Percentiles rank a stretch among this genome's conserved stretches.
Conservation (phyloP, 2,113 vertebrate genomes). For the Aleadryas rufinucha region DNA sequence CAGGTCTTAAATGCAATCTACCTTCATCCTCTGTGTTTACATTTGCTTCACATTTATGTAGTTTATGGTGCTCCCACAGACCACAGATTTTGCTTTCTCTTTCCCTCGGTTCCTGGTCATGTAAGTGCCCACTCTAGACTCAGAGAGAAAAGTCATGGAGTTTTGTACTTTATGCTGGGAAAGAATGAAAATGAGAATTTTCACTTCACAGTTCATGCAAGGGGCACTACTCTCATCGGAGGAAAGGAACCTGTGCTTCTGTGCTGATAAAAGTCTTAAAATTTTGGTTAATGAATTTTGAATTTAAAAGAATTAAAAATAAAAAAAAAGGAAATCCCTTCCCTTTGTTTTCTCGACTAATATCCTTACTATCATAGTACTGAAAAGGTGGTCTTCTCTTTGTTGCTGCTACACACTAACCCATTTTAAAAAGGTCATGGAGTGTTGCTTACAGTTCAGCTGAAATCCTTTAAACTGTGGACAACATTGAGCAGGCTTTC, state of each 20-base stretch:
- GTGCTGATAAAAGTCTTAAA: not conserved
- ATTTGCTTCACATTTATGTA: not conserved
- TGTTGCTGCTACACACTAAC: not conserved
- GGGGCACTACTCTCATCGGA: fast-evolving
- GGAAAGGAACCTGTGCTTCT: not conserved
- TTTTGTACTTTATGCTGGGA: not conserved
- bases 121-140: not conserved
- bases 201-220: not conserved
- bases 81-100: not conserved
- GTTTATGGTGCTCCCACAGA: not conserved
- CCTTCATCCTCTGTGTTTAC: not conserved
- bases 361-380: not conserved
- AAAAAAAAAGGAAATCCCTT: not conserved
- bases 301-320: not conserved
- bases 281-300: not conserved
- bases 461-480: not conserved
- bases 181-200: not conserved
- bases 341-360: not conserved
- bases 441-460: not conserved
- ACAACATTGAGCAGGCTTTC: not conserved
- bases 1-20: not conserved
- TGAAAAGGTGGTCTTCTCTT: not conserved
- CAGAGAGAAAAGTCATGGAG: not conserved
- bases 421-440: not conserved
- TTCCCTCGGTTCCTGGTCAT: not conserved